These are phyloP conservation scores for Cylloceria caligata DNA, from an alignment of 2,888 invertebrate species.

Conservation along the genomic window DNA sequence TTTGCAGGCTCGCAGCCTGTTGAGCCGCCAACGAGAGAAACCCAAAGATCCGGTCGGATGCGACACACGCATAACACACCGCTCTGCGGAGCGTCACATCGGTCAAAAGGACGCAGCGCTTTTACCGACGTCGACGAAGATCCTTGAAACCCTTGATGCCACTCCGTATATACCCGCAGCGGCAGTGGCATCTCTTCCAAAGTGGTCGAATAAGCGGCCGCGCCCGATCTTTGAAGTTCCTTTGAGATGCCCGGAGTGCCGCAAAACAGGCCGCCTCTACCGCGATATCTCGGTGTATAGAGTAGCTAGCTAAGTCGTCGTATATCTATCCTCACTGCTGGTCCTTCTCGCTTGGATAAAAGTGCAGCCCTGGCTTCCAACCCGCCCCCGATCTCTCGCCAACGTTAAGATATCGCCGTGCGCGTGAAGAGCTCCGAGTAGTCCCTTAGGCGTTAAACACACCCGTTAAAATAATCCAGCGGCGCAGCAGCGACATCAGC, in stretches of 20 bases:
- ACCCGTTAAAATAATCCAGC: slow-evolving; percentile 76
- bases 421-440: slow-evolving; percentile 48
- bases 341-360: slow-evolving; percentile 26
- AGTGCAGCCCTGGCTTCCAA: slow-evolving; percentile 55
- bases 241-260: slow-evolving; percentile 61
- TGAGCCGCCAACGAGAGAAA: slow-evolving; percentile 2
- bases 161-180: slow-evolving; percentile 7
- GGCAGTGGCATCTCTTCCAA: slow-evolving; percentile 36
- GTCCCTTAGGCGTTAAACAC: slow-evolving; percentile 70
- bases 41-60: slow-evolving; percentile 61
- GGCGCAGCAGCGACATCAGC: slow-evolving; percentile 23
- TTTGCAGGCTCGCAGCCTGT: slow-evolving; percentile 22
- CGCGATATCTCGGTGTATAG: slow-evolving; percentile 52
- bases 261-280: slow-evolving; percentile 65
- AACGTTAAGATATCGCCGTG: slow-evolving; percentile 44
- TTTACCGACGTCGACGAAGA: slow-evolving; percentile 25
- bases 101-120: slow-evolving; percentile 43
- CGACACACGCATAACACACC: slow-evolving; percentile 24
- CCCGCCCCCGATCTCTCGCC: slow-evolving; percentile 31
- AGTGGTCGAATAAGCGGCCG: slow-evolving; percentile 55
- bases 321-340: slow-evolving; percentile 29
- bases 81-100: slow-evolving; percentile 44
- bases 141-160: slow-evolving; percentile 35
- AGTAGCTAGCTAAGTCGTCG: slow-evolving; percentile 29
- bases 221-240: slow-evolving; percentile 63